Percentiles rank a stretch among this genome's conserved stretches.
phyloP scores from a whole-genome alignment of 2,797 vertebrate genomes.

The Borostomias antarcticus region DNA sequence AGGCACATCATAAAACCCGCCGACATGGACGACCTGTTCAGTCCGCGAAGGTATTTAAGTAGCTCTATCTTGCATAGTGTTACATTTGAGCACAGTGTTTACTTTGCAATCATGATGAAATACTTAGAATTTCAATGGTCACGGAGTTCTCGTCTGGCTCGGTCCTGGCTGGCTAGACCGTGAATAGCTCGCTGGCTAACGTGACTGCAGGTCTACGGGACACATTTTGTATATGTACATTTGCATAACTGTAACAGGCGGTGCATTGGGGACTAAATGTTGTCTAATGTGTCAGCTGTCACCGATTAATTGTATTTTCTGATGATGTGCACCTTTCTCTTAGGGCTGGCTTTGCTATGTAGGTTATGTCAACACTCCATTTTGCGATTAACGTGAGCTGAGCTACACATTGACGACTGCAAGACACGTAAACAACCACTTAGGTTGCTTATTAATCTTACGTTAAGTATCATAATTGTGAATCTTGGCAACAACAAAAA shows the following conservation, averaged over 20 bases:
- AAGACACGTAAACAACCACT: conserved; percentile 3
- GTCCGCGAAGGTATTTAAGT: conserved; percentile 89
- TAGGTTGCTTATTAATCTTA: background rate
- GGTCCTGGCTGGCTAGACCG: conserved; percentile 2
- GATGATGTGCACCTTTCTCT: conserved; percentile 36
- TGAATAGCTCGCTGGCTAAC: background rate
- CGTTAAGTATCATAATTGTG: background rate
- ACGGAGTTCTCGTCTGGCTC: conserved; percentile 17
- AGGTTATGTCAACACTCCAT: conserved; percentile 52
- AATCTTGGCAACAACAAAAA: background rate
- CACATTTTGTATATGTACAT: background rate
- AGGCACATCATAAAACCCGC: conserved; percentile 76
- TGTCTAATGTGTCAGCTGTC: conserved; percentile 27
- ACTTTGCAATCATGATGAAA: conserved; percentile 6
- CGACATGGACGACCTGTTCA: conserved; percentile 97
- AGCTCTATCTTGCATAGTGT: conserved; percentile 61
- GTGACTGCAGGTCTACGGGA: background rate
- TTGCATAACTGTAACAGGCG: conserved; percentile 6
- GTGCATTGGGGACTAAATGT: background rate
- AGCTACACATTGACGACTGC: conserved; percentile 21
- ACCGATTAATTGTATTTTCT: conserved; percentile 25
- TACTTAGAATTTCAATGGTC: conserved; percentile 1
- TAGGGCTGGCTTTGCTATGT: conserved; percentile 7
- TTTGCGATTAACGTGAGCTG: conserved; percentile 49
- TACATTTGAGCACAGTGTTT: conserved; percentile 15